Conservation (phyloP, 2,888 invertebrate species). For the Erebia aethiops region DNA sequence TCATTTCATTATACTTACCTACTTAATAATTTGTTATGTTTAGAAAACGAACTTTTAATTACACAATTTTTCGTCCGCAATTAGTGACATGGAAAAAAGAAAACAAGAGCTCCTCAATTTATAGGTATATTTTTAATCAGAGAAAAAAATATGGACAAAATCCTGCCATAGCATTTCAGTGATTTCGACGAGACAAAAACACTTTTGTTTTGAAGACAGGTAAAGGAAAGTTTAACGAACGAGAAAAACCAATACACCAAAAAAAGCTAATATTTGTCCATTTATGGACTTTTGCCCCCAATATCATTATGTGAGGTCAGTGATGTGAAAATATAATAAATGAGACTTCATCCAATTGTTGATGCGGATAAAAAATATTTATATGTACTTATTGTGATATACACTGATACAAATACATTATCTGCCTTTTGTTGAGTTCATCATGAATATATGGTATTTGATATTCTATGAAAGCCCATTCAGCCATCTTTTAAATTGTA, state of each 20-base stretch:
- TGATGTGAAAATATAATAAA: constrained; percentile 3
- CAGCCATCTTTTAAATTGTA: too few relatives aligned
- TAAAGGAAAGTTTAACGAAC: neutral
- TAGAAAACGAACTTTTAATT: neutral
- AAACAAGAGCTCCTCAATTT: neutral
- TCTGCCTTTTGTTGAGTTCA: too few relatives aligned
- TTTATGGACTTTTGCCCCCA: neutral
- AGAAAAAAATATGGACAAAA: neutral
- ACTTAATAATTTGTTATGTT: too few relatives aligned
- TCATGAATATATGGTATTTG: too few relatives aligned
- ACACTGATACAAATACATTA: too few relatives aligned
- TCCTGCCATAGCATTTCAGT: neutral
- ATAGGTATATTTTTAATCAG: neutral
- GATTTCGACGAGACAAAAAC: neutral
- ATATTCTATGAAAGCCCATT: too few relatives aligned
- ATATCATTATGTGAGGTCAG: constrained; percentile 10
- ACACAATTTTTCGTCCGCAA: too few relatives aligned
- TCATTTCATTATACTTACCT: too few relatives aligned
- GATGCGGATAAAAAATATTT: neutral
- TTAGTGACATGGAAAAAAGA: neutral
- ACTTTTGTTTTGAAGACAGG: neutral
- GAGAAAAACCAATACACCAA: constrained; percentile 7
- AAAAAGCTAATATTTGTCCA: constrained; percentile 12
- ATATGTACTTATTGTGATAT: neutral
- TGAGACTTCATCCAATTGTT: constrained; percentile 1